Conservation (phyloP, 2,888 invertebrate species). For the Tillus elongatus region DNA sequence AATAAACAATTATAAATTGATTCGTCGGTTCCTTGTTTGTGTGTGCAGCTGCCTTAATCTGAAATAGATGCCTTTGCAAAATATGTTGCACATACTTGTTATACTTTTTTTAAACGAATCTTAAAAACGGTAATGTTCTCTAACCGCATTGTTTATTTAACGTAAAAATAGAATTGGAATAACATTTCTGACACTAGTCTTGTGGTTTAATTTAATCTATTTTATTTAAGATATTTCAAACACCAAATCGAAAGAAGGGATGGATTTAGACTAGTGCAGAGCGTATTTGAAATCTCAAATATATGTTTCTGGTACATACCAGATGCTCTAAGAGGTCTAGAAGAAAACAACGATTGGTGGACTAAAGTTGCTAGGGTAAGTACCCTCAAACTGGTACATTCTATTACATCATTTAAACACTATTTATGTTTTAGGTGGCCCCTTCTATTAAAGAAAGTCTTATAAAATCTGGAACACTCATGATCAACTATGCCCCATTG, state of each 20-base stretch:
- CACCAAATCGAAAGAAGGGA: conserved; percentile 44
- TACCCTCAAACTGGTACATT: too few species aligned
- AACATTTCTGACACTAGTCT: too few species aligned
- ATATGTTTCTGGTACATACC: conserved; percentile 88
- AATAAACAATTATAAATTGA: too few species aligned
- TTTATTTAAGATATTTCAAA: conserved; percentile 46
- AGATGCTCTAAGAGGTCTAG: conserved; percentile 39
- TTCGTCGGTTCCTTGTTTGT: too few species aligned
- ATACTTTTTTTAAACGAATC: too few species aligned
- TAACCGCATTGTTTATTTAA: too few species aligned
- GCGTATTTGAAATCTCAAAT: conserved; percentile 65
- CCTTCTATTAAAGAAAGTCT: conserved; percentile 64
- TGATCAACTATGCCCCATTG: conserved; percentile 71
- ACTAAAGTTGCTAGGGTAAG: conserved; percentile 26
- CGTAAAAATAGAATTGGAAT: too few species aligned
- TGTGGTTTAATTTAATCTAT: too few species aligned
- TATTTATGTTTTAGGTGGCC: conserved; percentile 46
- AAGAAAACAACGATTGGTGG: conserved; percentile 47
- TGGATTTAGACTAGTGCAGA: conserved; percentile 55
- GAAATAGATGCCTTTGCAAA: too few species aligned
- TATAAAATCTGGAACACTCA: conserved; percentile 53
- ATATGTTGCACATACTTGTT: too few species aligned
- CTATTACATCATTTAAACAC: conserved; percentile 8
- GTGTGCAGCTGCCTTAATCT: too few species aligned
- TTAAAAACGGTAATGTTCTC: too few species aligned